Conservation (phyloP, 2,113 vertebrate genomes). For the Heliornis fulica region DNA sequence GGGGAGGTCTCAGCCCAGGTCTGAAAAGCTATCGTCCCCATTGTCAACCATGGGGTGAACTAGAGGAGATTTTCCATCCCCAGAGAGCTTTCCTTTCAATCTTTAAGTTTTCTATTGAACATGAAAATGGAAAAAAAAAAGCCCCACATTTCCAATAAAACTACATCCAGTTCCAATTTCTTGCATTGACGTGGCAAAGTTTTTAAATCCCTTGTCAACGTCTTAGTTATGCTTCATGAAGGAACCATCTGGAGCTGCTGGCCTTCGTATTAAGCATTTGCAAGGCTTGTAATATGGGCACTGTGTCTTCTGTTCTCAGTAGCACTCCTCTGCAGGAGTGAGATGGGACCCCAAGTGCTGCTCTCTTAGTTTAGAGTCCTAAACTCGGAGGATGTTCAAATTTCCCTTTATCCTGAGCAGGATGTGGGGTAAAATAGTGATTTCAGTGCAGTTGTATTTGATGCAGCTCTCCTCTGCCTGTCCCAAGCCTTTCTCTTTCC, state of each 20-base stretch:
- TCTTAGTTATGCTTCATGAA: constrained; percentile 46
- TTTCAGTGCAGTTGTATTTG: not conserved
- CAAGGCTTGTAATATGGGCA: not conserved
- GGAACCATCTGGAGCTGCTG: constrained; percentile 33
- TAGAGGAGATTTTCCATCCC: constrained; percentile 18
- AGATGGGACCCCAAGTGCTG: not conserved
- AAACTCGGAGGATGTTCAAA: not conserved
- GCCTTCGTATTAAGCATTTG: not conserved
- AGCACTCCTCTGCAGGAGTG: not conserved
- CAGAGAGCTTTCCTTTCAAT: constrained; percentile 10
- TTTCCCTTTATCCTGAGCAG: not conserved
- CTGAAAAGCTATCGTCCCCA: not conserved
- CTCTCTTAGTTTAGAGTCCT: not conserved
- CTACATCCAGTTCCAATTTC: constrained; percentile 41
- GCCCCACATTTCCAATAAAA: constrained; percentile 21
- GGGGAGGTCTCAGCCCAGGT: not conserved
- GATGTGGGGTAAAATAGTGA: not conserved
- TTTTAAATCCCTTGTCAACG: constrained; percentile 53
- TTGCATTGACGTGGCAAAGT: not conserved
- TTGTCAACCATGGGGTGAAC: not conserved
- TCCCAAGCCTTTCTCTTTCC: not conserved
- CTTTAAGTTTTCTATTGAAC: constrained; percentile 33
- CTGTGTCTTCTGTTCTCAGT: not conserved
- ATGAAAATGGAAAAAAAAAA: not conserved
- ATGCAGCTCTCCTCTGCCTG: not conserved